Evolutionary conservation across 2,113 vertebrate species (phyloP), one percentile per base, ranked within the genome.

Genomic region (Pycnonotus jocosus): DNA sequence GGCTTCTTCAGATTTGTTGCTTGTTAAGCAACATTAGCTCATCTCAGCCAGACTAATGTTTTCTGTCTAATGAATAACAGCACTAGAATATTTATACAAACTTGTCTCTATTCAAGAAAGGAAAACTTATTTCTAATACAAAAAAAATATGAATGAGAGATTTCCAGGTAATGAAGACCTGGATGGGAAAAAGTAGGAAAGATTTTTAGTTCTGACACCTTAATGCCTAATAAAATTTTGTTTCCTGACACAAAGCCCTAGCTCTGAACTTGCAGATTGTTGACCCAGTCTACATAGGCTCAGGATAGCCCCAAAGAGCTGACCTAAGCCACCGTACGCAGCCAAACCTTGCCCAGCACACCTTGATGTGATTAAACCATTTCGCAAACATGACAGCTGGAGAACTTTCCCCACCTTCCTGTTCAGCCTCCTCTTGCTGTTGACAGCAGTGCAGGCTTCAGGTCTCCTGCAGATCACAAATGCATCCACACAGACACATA

Each of bases 311-410:
- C 23, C 13, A 47, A 65, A 72, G 10, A 44, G 7, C 15, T 50
- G 44, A 64, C 7, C 38, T 54, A 50, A 27, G 8, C 5, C 10
- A 15, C 12, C 0, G 0, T 37, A 21, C 0, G 0, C 5, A 31
- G 25, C 16, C 16, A 73, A 50, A 50, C 4, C 22, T 38, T 54
- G 30, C 74, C 35, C 14, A 13, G 38, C 16, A 58, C 33, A 68
- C n/a, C 31, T 66, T 77, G 48, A 44, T 2, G 6, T 15, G 53
- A 47, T 38, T 12, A 64, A 51, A 54, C 3, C 4, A 48, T 58
- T 77, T 45, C 16, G 9, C 18, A 58, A 44, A 81, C 8, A 17
- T 15, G 8, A 5, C n/a, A 62, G 14, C n/a, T 62, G 33, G 3
- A 27, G 7, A 19, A 28, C 11, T 38, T 62, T 47, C 33, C 27